Conservation (phyloP, 2,888 invertebrate species). For the Chloroclystis v-ata region DNA sequence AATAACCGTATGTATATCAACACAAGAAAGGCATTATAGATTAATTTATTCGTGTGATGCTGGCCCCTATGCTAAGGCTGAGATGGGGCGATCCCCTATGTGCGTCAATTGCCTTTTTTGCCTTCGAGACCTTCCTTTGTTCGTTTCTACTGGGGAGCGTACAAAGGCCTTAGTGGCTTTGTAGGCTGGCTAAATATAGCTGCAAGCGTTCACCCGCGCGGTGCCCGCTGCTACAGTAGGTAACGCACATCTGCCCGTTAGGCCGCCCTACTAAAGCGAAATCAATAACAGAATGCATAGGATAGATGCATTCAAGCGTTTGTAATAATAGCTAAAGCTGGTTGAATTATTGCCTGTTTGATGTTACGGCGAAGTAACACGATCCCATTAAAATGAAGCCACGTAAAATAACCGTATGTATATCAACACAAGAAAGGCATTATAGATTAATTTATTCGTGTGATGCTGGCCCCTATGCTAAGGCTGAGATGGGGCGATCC, state of each 20-base stretch:
- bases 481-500: constrained; percentile 65
- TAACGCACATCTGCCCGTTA: constrained; percentile 65
- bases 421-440: constrained; percentile 38
- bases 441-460: constrained; percentile 50
- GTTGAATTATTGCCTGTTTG: no score
- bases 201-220: constrained; percentile 53
- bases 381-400: constrained; percentile 14
- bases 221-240: constrained; percentile 45
- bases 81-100: constrained; percentile 65
- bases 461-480: constrained; percentile 55
- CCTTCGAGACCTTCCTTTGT: constrained; percentile 71
- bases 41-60: constrained; percentile 48
- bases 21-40: constrained; percentile 44
- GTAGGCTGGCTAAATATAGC: constrained; percentile 71
- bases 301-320: constrained; percentile 20
- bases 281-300: constrained; percentile 34
- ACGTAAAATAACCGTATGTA: constrained; percentile 1
- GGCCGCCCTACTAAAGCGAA: constrained; percentile 37
- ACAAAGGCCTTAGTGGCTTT: constrained; percentile 73
- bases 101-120: constrained; percentile 67
- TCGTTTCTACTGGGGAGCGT: constrained; percentile 60
- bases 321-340: constrained; percentile 9
- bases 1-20: constrained; percentile 4
- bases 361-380: neutral
- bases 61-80: constrained; percentile 61